Percentiles rank a stretch among this genome's conserved stretches.
phyloP scores from a whole-genome alignment of 2,888 invertebrate species.

The Arrhopalites spinosus region DNA sequence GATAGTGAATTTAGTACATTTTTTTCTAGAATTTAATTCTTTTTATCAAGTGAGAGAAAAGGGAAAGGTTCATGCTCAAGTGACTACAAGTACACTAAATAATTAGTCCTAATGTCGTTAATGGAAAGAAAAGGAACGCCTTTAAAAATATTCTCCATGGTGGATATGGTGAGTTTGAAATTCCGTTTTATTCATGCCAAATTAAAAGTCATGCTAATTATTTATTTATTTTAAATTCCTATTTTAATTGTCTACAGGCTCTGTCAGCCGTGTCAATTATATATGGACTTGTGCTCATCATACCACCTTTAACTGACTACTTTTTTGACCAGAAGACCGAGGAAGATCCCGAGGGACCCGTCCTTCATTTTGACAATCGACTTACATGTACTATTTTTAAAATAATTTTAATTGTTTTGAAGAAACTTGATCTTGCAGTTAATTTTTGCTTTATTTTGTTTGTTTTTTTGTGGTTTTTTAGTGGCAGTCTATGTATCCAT shows the following conservation, averaged over 20 bases:
- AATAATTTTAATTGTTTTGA: too few species aligned
- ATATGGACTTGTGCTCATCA: conserved; percentile 20
- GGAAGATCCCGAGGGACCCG: neutral
- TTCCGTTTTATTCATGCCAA: too few species aligned
- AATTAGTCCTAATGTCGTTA: too few species aligned
- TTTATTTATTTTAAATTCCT: neutral
- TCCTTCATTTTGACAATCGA: conserved; percentile 11
- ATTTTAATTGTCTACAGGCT: neutral
- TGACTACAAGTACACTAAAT: too few species aligned
- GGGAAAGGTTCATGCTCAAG: too few species aligned
- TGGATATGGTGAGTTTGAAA: conserved; percentile 20
- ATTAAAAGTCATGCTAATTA: too few species aligned
- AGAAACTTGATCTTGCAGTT: too few species aligned
- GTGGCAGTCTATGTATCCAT: conserved; percentile 25
- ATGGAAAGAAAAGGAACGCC: conserved; percentile 33
- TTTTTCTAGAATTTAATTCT: too few species aligned
- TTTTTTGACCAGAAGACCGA: conserved; percentile 18
- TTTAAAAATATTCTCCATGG: conserved; percentile 23
- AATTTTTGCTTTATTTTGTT: conserved; percentile 4
- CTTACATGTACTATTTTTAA: conserved; percentile 20
- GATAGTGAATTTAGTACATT: too few species aligned
- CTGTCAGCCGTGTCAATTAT: conserved; percentile 5
- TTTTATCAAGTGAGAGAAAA: too few species aligned
- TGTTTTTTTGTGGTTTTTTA: too few species aligned
- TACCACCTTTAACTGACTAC: conserved; percentile 11